A percentile compares a stretch with the other conserved stretches of the same genome.
phyloP scores from a whole-genome alignment of 2,888 invertebrate genomes.

The Erebia palarica region DNA sequence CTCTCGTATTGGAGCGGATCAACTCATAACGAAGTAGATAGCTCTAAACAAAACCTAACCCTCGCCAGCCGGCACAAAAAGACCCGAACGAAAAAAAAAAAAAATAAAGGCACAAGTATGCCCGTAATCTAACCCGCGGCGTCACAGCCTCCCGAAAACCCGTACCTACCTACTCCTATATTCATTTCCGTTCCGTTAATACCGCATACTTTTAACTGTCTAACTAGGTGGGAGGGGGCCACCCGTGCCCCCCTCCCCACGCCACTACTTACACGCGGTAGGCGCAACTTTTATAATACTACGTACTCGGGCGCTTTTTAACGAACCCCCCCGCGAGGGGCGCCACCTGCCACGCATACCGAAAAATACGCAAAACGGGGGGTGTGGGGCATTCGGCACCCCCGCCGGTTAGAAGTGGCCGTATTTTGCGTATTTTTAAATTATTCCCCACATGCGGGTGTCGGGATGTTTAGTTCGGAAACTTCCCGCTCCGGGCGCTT shows the following conservation, averaged over 20 bases:
- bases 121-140: constrained; percentile 78
- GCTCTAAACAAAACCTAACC: constrained; percentile 44
- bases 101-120: constrained; percentile 71
- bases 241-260: constrained; percentile 47
- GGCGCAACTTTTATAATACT: constrained; percentile 83
- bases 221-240: constrained; percentile 70
- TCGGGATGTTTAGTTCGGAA: constrained; percentile 69
- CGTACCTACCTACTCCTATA: constrained; percentile 73
- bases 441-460: constrained; percentile 76
- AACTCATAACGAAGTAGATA: constrained; percentile 40
- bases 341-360: constrained; percentile 80
- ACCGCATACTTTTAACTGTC: constrained; percentile 83
- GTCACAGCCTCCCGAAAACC: constrained; percentile 75
- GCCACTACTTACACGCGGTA: constrained; percentile 81
- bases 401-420: constrained; percentile 77
- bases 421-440: constrained; percentile 83
- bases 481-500: constrained; percentile 44
- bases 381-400: constrained; percentile 56
- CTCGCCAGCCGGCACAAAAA: constrained; percentile 43
- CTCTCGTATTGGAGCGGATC: constrained; percentile 30
- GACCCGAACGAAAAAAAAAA: constrained; percentile 47
- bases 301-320: constrained; percentile 81
- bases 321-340: constrained; percentile 74
- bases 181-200: constrained; percentile 83
- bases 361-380: constrained; percentile 78